Evolutionary conservation across 2,888 invertebrate species (phyloP).

Genomic region (Drosophila affinis): DNA sequence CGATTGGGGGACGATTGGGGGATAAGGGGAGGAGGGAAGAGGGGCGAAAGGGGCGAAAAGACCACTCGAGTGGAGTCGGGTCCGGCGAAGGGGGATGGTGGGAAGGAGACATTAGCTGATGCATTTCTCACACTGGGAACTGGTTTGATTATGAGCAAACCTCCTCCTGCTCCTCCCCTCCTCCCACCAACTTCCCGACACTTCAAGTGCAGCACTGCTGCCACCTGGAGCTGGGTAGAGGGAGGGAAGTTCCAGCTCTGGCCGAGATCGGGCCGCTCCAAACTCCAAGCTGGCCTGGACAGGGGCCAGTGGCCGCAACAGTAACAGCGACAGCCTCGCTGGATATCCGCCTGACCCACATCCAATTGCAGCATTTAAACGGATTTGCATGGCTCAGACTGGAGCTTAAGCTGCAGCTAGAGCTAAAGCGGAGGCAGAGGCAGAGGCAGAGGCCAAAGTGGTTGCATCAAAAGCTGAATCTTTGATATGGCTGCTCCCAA

Average conservation of each 20-base stretch:
- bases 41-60: conserved; percentile 4
- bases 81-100: background rate
- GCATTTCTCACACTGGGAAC: conserved; percentile 42
- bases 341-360: conserved; percentile 68
- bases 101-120: background rate
- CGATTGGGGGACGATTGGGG: background rate
- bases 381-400: conserved; percentile 61
- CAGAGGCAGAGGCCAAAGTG: background rate
- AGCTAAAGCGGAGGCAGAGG: too few species aligned
- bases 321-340: conserved; percentile 39
- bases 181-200: conserved; percentile 16
- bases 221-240: background rate
- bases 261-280: conserved; percentile 29
- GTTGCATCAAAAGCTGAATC: conserved; percentile 36
- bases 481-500: conserved; percentile 42
- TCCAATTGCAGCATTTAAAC: conserved; percentile 40
- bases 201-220: conserved; percentile 34
- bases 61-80: background rate
- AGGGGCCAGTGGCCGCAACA: conserved; percentile 12
- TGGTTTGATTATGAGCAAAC: conserved; percentile 60
- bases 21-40: background rate
- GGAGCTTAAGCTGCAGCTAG: background rate
- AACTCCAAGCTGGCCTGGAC: background rate
- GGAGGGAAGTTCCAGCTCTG: conserved; percentile 15
- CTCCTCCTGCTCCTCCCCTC: conserved; percentile 51